Conservation (phyloP, 2,113 vertebrate genomes). For the Penelope pileata region DNA sequence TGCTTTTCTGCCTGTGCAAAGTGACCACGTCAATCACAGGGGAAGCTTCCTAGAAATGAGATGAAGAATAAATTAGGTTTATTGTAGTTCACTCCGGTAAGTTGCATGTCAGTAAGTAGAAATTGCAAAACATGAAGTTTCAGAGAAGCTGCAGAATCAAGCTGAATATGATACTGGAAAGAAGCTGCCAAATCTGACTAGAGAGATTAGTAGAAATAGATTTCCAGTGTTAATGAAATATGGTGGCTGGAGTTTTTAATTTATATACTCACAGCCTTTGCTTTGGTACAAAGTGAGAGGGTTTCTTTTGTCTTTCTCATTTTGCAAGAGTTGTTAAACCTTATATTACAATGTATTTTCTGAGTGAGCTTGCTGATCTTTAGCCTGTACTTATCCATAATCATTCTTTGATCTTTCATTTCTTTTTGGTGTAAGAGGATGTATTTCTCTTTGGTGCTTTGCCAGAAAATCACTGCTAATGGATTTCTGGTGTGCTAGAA, state of each 20-base stretch:
- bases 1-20: not conserved
- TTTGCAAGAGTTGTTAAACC: conserved; percentile 8
- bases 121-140: not conserved
- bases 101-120: not conserved
- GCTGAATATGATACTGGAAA: not conserved
- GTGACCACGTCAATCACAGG: not conserved
- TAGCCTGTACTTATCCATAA: conserved; percentile 38
- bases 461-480: conserved; percentile 53
- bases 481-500: conserved; percentile 46
- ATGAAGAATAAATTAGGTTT: not conserved
- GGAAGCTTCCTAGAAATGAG: not conserved
- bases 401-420: conserved; percentile 29
- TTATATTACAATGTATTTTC: conserved; percentile 21
- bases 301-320: conserved; percentile 41
- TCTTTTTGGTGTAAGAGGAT: conserved; percentile 49
- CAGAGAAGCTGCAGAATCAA: not conserved
- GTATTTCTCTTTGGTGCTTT: conserved; percentile 44
- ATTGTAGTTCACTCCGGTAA: not conserved
- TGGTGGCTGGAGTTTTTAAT: not conserved
- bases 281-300: conserved; percentile 41
- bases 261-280: not conserved
- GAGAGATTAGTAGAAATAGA: conserved; percentile 44
- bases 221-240: conserved; percentile 53
- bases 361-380: conserved; percentile 23
- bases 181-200: conserved; percentile 3